These are phyloP conservation scores for Anthopleura xanthogrammica DNA, from an alignment of 92 coral and sea anemone genomes.

Conservation along the genomic window DNA sequence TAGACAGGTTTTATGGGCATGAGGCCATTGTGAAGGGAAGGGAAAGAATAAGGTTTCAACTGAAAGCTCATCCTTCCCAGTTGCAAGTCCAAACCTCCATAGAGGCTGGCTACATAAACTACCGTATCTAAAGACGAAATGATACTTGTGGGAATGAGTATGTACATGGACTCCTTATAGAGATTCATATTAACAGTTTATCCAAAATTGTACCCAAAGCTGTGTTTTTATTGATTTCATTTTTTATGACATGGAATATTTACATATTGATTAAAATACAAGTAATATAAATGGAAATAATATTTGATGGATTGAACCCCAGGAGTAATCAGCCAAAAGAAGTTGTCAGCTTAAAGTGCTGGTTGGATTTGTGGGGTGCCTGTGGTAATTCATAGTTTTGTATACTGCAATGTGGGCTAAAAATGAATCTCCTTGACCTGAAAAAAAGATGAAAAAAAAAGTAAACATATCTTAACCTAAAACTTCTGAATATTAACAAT, in stretches of 20 bases:
- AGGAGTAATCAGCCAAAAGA: not conserved
- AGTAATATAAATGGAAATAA: not conserved
- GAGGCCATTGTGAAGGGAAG: too few relatives aligned
- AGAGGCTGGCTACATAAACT: too few relatives aligned
- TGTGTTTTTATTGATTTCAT: too few relatives aligned
- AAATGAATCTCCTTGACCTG: slow-evolving; percentile 86
- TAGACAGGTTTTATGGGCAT: too few relatives aligned
- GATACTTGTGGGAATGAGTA: too few relatives aligned
- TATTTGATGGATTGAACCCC: not conserved
- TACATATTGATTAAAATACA: not conserved
- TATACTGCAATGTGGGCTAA: slow-evolving; percentile 92
- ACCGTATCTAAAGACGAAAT: too few relatives aligned
- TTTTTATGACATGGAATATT: not conserved
- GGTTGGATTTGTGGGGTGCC: slow-evolving; percentile 81
- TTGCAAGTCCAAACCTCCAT: too few relatives aligned
- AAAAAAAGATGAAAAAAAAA: not conserved
- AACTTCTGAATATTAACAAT: not conserved
- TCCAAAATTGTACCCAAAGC: not conserved
- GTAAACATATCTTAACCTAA: not conserved
- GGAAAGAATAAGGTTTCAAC: too few relatives aligned
- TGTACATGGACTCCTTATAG: too few relatives aligned
- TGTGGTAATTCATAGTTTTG: slow-evolving; percentile 79
- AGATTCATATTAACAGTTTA: not conserved
- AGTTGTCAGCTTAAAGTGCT: slow-evolving; percentile 61
- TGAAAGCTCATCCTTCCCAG: too few relatives aligned